These are phyloP conservation scores for Lasioglossum baleicum DNA, from an alignment of 1,140 invertebrate species.

Conservation along the genomic window DNA sequence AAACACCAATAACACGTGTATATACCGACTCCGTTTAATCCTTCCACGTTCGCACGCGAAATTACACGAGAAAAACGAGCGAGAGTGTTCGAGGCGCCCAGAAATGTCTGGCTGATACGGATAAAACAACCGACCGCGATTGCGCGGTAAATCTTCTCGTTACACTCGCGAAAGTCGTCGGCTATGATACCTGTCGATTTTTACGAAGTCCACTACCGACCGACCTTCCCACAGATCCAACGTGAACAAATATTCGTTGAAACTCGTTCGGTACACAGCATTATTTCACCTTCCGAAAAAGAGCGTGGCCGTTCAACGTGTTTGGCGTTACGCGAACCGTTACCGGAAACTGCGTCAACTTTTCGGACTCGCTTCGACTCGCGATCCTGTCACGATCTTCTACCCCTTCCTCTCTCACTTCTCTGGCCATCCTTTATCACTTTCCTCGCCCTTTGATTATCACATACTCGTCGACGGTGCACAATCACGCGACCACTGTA, in stretches of 20 bases:
- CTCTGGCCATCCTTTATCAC: not conserved
- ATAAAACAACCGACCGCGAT: not conserved
- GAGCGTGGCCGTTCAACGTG: not conserved
- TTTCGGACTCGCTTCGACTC: not conserved
- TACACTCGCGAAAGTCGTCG: not conserved
- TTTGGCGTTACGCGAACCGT: not conserved
- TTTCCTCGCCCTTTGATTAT: not conserved
- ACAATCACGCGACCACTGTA: no score
- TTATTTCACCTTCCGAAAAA: not conserved
- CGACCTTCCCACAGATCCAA: not conserved
- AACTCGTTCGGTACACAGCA: not conserved
- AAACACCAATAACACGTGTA: not conserved
- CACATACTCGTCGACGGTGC: not conserved
- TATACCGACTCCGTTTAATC: no score
- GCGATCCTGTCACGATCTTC: not conserved
- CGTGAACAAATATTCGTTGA: not conserved
- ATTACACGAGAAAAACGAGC: no score
- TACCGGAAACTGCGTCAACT: constrained; percentile 7
- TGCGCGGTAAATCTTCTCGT: not conserved
- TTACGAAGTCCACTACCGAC: not conserved
- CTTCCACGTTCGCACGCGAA: no score
- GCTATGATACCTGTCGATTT: not conserved
- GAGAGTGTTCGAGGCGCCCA: not conserved
- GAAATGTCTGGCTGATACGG: not conserved
- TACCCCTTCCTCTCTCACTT: no score